Base-by-base conservation (phyloP, 2,888 invertebrate genomes). In the Raillietiella orientalis region DNA sequence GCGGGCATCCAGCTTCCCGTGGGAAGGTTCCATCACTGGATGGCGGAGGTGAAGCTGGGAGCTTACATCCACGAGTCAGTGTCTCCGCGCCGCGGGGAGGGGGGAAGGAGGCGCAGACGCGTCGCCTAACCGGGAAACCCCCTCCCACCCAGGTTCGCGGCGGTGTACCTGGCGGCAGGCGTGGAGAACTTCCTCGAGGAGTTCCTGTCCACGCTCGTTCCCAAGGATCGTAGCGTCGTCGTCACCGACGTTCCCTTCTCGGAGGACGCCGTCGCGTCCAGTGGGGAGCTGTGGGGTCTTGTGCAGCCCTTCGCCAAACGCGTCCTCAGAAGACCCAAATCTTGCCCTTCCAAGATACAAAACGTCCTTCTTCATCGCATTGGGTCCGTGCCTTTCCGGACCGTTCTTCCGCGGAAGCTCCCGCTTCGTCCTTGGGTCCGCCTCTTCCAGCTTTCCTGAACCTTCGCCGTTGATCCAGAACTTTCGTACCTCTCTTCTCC, bases 21-120 rank as follows among this genome's bases (percentile, higher is more conserved):
- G 1, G 82, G 82, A 6, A 54, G 71, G 33, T 77, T 82, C 48
- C 70, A 75, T 41, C 54, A 77, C n/a, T 82, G 79, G 79, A 77
- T 82, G 75, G 59, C 66, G 16, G 77, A 82, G 40, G 69, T 74
- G 4, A 59, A 71, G 34, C 55, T 79, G 10, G 74, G 74, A 1
- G 58, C 64, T 37, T 72, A 74, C 44, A 61, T 79, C 16, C 77
- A 79, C 40, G 79, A 77, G 56, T 65, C 36, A 47, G 55, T 46
- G 6, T 19, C n/a, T n/a, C 6, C n/a, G n/a, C n/a, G n/a, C n/a
- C n/a, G n/a, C n/a, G n/a, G n/a, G n/a, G n/a, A n/a, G n/a, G n/a
- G n/a, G n/a, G n/a, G n/a, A n/a, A n/a, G n/a, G n/a, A n/a, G n/a
- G n/a, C n/a, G n/a, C n/a, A n/a, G n/a, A n/a, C n/a, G n/a, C n/a